phyloP scores from a whole-genome alignment of 2,888 invertebrate species.

The Drosophila fulvimacula region DNA sequence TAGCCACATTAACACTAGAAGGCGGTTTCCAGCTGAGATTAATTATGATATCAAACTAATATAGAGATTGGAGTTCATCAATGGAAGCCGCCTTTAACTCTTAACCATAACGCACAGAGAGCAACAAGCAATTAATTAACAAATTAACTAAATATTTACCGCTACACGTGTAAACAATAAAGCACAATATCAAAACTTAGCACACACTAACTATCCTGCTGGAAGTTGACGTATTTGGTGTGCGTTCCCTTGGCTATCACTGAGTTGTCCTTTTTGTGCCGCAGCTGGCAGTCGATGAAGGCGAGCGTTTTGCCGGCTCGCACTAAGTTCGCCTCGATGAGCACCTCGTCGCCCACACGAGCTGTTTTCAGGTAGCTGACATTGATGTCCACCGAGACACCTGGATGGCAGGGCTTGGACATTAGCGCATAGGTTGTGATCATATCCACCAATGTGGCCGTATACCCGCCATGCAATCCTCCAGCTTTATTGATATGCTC shows the following conservation, averaged over 20 bases:
- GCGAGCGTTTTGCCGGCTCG: slow-evolving; percentile 92
- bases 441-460: slow-evolving; percentile 89
- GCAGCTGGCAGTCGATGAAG: slow-evolving; percentile 92
- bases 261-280: slow-evolving; percentile 89
- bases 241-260: slow-evolving; percentile 93
- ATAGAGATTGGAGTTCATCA: not conserved
- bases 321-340: slow-evolving; percentile 91
- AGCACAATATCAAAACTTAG: slow-evolving; percentile 62
- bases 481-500: slow-evolving; percentile 91
- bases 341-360: slow-evolving; percentile 90
- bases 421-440: slow-evolving; percentile 92
- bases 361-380: slow-evolving; percentile 92
- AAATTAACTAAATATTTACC: slow-evolving; percentile 67
- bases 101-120: slow-evolving; percentile 54
- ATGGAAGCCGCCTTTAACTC: slow-evolving; percentile 27
- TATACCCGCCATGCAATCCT: slow-evolving; percentile 93
- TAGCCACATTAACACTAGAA: slow-evolving; percentile 55
- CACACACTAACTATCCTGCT: slow-evolving; percentile 6
- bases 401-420: slow-evolving; percentile 88
- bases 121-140: slow-evolving; percentile 52
- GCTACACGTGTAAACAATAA: slow-evolving; percentile 78
- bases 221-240: slow-evolving; percentile 89
- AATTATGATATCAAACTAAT: too few species aligned
- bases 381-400: slow-evolving; percentile 93
- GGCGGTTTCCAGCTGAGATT: slow-evolving; percentile 25